Percentiles rank a stretch among this genome's conserved stretches.
These are phyloP conservation scores for Pristionchus mayeri DNA, from an alignment of 2,888 invertebrate genomes.

Conservation along the genomic window DNA sequence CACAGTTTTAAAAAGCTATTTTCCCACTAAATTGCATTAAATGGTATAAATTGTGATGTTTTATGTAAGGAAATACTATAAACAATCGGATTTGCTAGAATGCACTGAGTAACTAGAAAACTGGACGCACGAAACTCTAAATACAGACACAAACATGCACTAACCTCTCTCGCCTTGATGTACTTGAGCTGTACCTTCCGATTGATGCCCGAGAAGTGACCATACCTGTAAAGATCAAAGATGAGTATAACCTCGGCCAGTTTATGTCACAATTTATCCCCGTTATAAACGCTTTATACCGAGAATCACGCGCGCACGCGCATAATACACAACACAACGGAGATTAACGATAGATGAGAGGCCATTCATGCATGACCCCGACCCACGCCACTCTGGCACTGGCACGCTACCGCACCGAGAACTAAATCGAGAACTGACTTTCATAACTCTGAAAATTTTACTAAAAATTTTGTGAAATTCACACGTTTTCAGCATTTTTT, in stretches of 20 bases:
- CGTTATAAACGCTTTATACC: not conserved
- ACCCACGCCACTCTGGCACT: not conserved
- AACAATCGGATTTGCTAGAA: no score
- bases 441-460: not conserved
- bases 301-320: not conserved
- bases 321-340: conserved; percentile 17
- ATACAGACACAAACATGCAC: no score
- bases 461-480: not conserved
- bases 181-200: conserved; percentile 99
- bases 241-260: not conserved
- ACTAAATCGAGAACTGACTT: not conserved
- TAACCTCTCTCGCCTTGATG: conserved; percentile 81
- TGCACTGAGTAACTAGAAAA: no score
- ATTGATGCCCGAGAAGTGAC: conserved; percentile 99
- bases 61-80: no score
- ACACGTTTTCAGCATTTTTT: not conserved
- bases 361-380: not conserved
- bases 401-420: conserved; percentile 5
- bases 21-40: no score
- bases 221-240: conserved; percentile 84
- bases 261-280: not conserved
- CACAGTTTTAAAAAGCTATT: no score
- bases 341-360: conserved; percentile 33
- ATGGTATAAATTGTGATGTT: no score
- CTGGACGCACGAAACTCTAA: no score